These are phyloP conservation scores for Serrognathus titanus DNA, from an alignment of 2,888 invertebrate species.

Conservation along the genomic window DNA sequence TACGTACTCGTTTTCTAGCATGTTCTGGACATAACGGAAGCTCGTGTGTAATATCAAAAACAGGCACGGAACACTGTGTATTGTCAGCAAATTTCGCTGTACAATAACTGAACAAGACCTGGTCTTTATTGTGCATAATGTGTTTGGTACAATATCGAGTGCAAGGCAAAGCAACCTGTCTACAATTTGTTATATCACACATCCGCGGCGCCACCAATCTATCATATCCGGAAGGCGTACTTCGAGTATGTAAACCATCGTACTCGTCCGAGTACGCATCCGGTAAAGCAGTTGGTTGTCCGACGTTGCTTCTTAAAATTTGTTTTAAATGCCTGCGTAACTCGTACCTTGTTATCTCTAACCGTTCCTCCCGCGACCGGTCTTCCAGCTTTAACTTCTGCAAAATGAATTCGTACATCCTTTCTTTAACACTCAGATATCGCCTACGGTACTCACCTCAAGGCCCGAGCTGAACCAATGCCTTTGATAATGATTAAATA, in stretches of 20 bases:
- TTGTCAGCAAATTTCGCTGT: conserved; percentile 77
- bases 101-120: conserved; percentile 69
- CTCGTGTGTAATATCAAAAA: conserved; percentile 74
- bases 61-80: conserved; percentile 74
- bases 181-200: conserved; percentile 35
- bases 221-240: conserved; percentile 20
- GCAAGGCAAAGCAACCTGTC: conserved; percentile 63
- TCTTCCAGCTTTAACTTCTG: conserved; percentile 47
- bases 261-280: conserved; percentile 10
- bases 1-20: conserved; percentile 69
- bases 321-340: conserved; percentile 45
- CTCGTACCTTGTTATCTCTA: conserved; percentile 48
- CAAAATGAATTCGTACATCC: conserved; percentile 13
- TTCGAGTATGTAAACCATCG: conserved; percentile 1
- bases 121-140: conserved; percentile 81
- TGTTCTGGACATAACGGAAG: conserved; percentile 85
- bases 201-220: conserved; percentile 25
- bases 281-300: conserved; percentile 43
- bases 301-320: conserved; percentile 47
- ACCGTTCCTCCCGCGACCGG: conserved; percentile 45
- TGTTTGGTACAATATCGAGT: conserved; percentile 81
- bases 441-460: conserved; percentile 37
- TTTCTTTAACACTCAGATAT: too few relatives aligned
- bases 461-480: conserved; percentile 47
- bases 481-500: conserved; percentile 45